phyloP scores from a whole-genome alignment of 2,113 vertebrate genomes.

The Microcebus lehilahytsara region DNA sequence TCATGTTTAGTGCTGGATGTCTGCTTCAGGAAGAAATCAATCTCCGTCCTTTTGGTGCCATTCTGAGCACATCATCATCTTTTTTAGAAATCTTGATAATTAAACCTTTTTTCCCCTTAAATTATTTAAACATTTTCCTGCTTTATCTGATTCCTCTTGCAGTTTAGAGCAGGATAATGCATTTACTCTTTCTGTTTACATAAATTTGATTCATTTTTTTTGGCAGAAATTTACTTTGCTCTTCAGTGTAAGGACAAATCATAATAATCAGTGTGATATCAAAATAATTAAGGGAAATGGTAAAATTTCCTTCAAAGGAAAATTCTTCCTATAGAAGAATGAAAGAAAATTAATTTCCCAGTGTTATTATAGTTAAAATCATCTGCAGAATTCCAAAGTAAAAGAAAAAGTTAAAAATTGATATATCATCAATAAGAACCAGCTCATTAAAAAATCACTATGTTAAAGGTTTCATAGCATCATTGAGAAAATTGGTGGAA shows the following conservation, averaged over 20 bases:
- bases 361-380: neutral
- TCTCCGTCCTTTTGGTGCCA: constrained; percentile 73
- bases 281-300: constrained; percentile 72
- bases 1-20: constrained; percentile 79
- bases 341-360: constrained; percentile 51
- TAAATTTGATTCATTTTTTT: constrained; percentile 58
- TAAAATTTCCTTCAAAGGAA: constrained; percentile 66
- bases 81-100: constrained; percentile 47
- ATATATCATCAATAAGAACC: neutral
- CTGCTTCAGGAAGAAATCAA: constrained; percentile 75
- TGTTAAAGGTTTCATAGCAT: neutral
- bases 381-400: neutral
- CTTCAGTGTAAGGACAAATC: constrained; percentile 65
- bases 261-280: constrained; percentile 71
- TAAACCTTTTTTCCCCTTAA: neutral
- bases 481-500: neutral
- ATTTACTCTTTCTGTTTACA: neutral
- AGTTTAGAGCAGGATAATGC: accelerated
- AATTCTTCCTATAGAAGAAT: constrained; percentile 63
- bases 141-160: neutral
- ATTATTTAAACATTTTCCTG: neutral
- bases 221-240: constrained; percentile 31
- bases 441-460: neutral
- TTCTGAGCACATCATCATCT: constrained; percentile 40
- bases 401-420: neutral